A percentile compares a stretch with the other conserved stretches of the same genome.
phyloP scores from a whole-genome alignment of 2,113 vertebrate genomes.

The Microcebus murinus region DNA sequence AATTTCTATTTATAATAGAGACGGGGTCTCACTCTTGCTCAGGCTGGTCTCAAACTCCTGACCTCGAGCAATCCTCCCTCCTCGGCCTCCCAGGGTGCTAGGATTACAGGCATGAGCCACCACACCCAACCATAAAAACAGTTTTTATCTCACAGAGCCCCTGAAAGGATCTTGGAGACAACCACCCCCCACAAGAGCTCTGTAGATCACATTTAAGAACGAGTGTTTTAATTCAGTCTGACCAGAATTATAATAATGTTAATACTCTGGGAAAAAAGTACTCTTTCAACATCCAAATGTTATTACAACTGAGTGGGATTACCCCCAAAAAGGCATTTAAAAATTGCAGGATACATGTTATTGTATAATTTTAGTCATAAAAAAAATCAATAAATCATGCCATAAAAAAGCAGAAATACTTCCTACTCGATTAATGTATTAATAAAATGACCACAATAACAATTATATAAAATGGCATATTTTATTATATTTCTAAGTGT shows the following conservation, averaged over 20 bases:
- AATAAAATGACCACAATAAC: constrained; percentile 11
- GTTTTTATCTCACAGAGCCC: neutral
- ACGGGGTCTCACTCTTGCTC: too few relatives aligned
- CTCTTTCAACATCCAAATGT: neutral
- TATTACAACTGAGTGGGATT: neutral
- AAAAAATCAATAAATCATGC: neutral
- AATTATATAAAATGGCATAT: constrained; percentile 3
- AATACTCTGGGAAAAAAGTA: neutral
- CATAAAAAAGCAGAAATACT: neutral
- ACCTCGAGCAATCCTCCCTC: too few relatives aligned
- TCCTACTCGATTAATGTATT: neutral
- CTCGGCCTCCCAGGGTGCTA: too few relatives aligned
- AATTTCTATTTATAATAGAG: too few relatives aligned
- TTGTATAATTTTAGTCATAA: neutral
- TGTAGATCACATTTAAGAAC: neutral
- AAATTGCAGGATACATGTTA: constrained; percentile 34
- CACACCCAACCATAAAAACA: neutral
- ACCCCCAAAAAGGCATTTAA: neutral
- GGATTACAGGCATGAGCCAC: too few relatives aligned
- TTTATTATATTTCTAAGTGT: constrained; percentile 31
- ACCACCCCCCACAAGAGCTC: neutral
- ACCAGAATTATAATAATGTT: neutral
- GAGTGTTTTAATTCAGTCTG: neutral
- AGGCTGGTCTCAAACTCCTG: too few relatives aligned
- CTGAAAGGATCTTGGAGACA: neutral